A percentile compares a stretch with the other conserved stretches of the same genome.
Conservation (phyloP, 2,888 invertebrate genomes). For the Dicyrtomina minuta region DNA sequence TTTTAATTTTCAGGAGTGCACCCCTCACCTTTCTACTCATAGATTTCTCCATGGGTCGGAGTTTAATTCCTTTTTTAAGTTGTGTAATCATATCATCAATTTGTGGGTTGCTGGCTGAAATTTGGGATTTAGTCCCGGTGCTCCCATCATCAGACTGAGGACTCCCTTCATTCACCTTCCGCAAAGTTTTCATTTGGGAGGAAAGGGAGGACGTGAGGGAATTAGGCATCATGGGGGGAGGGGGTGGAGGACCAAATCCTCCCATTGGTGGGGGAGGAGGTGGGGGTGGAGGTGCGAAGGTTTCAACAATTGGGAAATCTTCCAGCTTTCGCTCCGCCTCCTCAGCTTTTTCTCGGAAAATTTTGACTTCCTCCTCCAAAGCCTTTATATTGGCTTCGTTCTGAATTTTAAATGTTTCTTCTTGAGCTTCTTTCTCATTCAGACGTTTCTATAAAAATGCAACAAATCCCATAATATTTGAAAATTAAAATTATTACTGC, state of each 20-base stretch:
- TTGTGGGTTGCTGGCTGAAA: slow-evolving; percentile 33
- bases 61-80: slow-evolving; percentile 49
- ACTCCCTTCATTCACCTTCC: slow-evolving; percentile 19
- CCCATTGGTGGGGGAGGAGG: slow-evolving; percentile 26
- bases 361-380: slow-evolving; percentile 42
- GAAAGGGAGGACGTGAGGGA: slow-evolving; percentile 38
- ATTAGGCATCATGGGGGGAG: slow-evolving; percentile 14
- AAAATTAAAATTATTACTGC: neutral
- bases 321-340: slow-evolving; percentile 48
- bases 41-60: slow-evolving; percentile 42
- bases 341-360: slow-evolving; percentile 38
- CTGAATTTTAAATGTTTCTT: slow-evolving; percentile 42
- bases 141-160: neutral
- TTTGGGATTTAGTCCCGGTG: neutral
- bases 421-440: slow-evolving; percentile 40
- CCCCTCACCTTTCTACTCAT: slow-evolving; percentile 41
- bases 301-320: slow-evolving; percentile 24
- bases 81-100: slow-evolving; percentile 50
- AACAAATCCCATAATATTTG: neutral
- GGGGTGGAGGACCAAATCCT: slow-evolving; percentile 1
- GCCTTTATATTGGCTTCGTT: slow-evolving; percentile 40
- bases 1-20: too few relatives aligned
- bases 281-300: slow-evolving; percentile 38
- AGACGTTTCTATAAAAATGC: slow-evolving; percentile 40
- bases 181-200: slow-evolving; percentile 33